phyloP scores from a whole-genome alignment of 2,888 invertebrate genomes.

The Cephus pygmeus region DNA sequence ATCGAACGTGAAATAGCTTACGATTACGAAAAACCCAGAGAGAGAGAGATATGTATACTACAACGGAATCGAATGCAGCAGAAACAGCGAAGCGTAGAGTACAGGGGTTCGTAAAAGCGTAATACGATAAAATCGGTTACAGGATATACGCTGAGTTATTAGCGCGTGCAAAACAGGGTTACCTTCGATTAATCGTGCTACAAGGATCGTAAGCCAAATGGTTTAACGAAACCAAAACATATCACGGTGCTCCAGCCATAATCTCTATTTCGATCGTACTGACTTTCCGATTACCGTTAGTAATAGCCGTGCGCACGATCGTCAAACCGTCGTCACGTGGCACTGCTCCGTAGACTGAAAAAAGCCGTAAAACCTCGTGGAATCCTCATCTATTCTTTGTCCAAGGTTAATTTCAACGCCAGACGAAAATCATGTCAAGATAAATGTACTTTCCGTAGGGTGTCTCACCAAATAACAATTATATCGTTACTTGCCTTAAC shows the following conservation, averaged over 20 bases:
- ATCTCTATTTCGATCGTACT: background rate
- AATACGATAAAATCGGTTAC: background rate
- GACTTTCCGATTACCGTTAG: background rate
- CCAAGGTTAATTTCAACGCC: background rate
- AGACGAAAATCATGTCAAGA: background rate
- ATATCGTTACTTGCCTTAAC: constrained; percentile 24
- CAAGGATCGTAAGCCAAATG: background rate
- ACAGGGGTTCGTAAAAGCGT: background rate
- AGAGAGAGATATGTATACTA: background rate
- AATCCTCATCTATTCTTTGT: background rate
- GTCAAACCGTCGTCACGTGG: background rate
- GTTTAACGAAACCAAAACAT: background rate
- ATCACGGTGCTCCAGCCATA: background rate
- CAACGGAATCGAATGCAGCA: background rate
- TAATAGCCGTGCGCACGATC: background rate
- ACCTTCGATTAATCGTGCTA: background rate
- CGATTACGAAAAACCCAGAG: background rate
- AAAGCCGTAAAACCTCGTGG: background rate
- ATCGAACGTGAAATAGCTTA: background rate
- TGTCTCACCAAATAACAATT: constrained; percentile 22
- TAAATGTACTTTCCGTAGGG: background rate
- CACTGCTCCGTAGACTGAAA: background rate
- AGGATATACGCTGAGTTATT: background rate
- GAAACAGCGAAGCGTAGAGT: background rate
- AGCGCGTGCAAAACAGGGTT: background rate